phyloP scores from a whole-genome alignment of 2,888 invertebrate species.

The Zaprionus obscuricornis region DNA sequence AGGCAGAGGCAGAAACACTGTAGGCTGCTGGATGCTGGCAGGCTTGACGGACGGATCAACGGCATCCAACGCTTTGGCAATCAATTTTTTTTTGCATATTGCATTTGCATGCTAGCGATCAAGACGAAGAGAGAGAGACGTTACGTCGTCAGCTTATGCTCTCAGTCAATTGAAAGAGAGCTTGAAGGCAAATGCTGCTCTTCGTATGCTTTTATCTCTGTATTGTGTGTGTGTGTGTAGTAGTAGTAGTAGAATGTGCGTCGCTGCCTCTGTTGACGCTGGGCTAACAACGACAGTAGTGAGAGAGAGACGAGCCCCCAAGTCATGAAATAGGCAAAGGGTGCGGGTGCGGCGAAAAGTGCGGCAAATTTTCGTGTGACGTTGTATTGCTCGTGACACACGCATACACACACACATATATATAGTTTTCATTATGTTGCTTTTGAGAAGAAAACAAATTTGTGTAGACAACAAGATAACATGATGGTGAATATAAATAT shows the following conservation, averaged over 20 bases:
- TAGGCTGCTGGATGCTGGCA: constrained; percentile 5
- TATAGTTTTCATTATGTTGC: constrained; percentile 48
- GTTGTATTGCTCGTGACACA: constrained; percentile 22
- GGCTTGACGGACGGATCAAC: constrained; percentile 51
- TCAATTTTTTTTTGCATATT: constrained; percentile 44
- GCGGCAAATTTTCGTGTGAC: constrained; percentile 42
- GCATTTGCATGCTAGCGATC: constrained; percentile 48
- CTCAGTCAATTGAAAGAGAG: constrained; percentile 25
- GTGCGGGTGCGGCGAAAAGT: constrained; percentile 25
- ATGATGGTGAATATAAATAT: constrained; percentile 29
- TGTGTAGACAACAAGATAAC: constrained; percentile 15
- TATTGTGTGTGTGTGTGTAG: constrained; percentile 13
- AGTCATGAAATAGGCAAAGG: constrained; percentile 45
- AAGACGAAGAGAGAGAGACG: constrained; percentile 30
- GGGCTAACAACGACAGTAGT: constrained; percentile 23
- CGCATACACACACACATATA: constrained; percentile 18
- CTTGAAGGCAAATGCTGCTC: constrained; percentile 35
- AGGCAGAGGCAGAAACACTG: not conserved
- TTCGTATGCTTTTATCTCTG: constrained; percentile 17
- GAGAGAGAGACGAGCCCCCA: constrained; percentile 67
- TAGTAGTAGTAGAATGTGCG: constrained; percentile 26
- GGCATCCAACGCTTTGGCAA: constrained; percentile 46
- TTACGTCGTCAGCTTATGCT: too few species aligned
- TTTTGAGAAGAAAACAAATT: constrained; percentile 13
- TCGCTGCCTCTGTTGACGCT: constrained; percentile 40